Percentiles rank a stretch among this genome's conserved stretches.
phyloP scores from a whole-genome alignment of 2,113 vertebrate genomes.

The Brachyhypopomus occidentalis region DNA sequence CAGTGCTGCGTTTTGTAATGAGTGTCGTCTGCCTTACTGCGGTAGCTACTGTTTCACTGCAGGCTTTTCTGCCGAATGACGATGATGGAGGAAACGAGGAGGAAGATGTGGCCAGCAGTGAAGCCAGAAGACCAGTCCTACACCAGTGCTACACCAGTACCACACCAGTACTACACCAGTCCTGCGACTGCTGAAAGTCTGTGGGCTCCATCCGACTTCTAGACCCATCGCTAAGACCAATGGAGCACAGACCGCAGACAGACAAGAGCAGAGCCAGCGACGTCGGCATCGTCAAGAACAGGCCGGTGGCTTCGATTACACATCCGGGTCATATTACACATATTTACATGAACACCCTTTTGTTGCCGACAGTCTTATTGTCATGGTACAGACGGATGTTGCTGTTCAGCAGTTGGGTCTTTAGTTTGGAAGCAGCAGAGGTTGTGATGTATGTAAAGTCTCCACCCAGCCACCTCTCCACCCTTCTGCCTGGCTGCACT shows the following conservation, averaged over 20 bases:
- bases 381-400: no score
- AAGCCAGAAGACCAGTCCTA: not conserved
- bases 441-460: no score
- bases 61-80: not conserved
- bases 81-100: constrained; percentile 51
- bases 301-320: constrained; percentile 57
- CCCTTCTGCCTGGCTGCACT: no score
- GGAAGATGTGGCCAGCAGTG: constrained; percentile 53
- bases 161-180: not conserved
- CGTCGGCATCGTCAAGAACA: constrained; percentile 77
- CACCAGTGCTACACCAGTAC: not conserved
- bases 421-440: no score
- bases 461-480: no score
- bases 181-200: not conserved
- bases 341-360: not conserved
- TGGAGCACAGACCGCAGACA: constrained; percentile 64
- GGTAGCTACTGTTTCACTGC: not conserved
- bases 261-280: constrained; percentile 71
- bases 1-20: no score
- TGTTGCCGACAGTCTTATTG: not conserved
- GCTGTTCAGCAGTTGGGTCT: no score
- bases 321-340: not conserved
- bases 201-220: not conserved
- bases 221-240: constrained; percentile 33
- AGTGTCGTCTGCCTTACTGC: no score